A percentile compares a stretch with the other conserved stretches of the same genome.
Conservation (phyloP, 2,797 vertebrate species). For the Eurystomus glaucurus region DNA sequence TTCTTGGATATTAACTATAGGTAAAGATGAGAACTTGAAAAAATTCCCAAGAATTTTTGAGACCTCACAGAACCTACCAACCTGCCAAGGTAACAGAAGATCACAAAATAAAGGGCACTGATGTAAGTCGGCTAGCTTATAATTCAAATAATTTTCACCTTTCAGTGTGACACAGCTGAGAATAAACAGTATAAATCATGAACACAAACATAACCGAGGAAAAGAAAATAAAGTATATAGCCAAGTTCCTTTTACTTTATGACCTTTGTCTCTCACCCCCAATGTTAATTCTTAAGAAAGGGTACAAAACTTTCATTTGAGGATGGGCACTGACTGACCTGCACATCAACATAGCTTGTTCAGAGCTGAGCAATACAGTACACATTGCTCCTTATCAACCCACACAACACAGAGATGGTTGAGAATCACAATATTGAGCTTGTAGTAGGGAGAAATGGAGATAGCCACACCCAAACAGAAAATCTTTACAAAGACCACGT, state of each 20-base stretch:
- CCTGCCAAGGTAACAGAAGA: not conserved
- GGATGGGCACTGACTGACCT: not conserved
- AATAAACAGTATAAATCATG: not conserved
- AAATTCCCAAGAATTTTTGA: not conserved
- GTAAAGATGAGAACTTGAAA: not conserved
- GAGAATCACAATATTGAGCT: fast-evolving
- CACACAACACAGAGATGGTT: not conserved
- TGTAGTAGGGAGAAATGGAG: not conserved
- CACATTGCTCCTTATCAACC: not conserved
- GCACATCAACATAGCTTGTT: not conserved
- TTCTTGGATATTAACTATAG: not conserved
- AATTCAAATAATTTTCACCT: not conserved
- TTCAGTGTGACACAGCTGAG: not conserved
- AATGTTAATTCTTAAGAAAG: not conserved
- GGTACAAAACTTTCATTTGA: not conserved
- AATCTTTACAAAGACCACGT: not conserved
- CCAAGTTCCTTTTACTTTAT: not conserved
- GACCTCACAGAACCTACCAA: not conserved
- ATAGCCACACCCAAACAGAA: not conserved
- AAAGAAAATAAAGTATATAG: not conserved
- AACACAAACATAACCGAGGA: fast-evolving
- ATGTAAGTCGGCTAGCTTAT: not conserved
- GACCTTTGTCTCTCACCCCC: not conserved
- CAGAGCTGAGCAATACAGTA: not conserved
- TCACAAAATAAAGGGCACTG: not conserved